Conservation (phyloP, 2,888 invertebrate genomes). For the Marronus borbonicus region DNA sequence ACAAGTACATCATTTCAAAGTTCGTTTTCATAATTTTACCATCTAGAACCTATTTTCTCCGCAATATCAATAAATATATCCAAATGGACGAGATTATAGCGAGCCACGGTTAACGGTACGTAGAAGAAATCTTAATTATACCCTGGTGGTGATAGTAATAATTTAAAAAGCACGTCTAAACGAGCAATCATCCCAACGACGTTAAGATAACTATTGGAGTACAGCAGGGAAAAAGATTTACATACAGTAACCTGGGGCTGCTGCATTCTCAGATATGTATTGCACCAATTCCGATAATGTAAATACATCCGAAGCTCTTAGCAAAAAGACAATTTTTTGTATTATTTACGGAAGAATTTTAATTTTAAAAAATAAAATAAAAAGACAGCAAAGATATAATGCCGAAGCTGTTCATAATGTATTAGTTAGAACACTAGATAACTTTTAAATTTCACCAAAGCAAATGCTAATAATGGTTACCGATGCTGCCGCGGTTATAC, state of each 20-base stretch:
- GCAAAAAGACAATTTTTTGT: no score
- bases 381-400: no score
- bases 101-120: constrained; percentile 15
- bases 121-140: constrained; percentile 28
- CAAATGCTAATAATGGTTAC: no score
- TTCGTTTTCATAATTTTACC: background rate
- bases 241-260: constrained; percentile 8
- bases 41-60: background rate
- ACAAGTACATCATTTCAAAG: no score
- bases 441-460: no score
- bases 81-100: background rate
- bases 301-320: background rate
- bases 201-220: background rate
- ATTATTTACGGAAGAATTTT: no score
- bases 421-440: no score
- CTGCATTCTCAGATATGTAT: background rate
- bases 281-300: background rate
- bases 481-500: no score
- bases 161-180: constrained; percentile 18
- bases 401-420: no score
- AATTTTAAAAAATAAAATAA: no score
- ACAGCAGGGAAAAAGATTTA: background rate
- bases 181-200: background rate
- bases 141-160: constrained; percentile 13
- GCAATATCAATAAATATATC: constrained; percentile 28